Percentiles rank a stretch among this genome's conserved stretches.
Conservation (phyloP, 2,888 invertebrate genomes). For the Apamea anceps region DNA sequence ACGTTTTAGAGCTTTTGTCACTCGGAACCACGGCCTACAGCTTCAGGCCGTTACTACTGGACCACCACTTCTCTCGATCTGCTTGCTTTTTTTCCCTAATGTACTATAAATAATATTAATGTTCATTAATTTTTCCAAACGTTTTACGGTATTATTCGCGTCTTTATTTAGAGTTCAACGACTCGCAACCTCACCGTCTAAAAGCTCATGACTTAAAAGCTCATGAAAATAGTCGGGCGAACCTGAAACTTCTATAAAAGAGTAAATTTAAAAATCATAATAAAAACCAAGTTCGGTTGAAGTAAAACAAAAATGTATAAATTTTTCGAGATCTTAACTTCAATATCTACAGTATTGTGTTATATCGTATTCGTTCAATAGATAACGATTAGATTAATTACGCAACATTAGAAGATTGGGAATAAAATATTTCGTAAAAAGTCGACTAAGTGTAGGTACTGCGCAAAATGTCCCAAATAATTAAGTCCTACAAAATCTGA, state of each 20-base stretch:
- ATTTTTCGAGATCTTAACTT: background rate
- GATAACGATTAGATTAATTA: background rate
- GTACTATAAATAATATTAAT: background rate
- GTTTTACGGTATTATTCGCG: background rate
- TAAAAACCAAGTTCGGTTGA: background rate
- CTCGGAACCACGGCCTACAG: no score
- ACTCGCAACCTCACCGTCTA: background rate
- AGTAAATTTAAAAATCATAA: background rate
- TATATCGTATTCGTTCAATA: background rate
- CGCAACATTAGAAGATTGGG: background rate
- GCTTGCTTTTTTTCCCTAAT: background rate
- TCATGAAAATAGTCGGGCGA: background rate
- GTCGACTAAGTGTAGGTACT: background rate
- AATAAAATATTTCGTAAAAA: background rate
- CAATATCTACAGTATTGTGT: constrained; percentile 2
- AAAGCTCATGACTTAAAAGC: background rate
- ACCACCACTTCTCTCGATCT: background rate
- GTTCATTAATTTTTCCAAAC: background rate
- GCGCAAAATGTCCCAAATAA: background rate
- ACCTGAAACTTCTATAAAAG: background rate
- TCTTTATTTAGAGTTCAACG: background rate
- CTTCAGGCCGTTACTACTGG: no score
- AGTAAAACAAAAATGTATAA: background rate
- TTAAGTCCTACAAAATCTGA: background rate
- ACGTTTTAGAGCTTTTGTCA: background rate